Evolutionary conservation across 2,113 vertebrate genomes (phyloP).

Genomic region (Atherinomorus stipes): DNA sequence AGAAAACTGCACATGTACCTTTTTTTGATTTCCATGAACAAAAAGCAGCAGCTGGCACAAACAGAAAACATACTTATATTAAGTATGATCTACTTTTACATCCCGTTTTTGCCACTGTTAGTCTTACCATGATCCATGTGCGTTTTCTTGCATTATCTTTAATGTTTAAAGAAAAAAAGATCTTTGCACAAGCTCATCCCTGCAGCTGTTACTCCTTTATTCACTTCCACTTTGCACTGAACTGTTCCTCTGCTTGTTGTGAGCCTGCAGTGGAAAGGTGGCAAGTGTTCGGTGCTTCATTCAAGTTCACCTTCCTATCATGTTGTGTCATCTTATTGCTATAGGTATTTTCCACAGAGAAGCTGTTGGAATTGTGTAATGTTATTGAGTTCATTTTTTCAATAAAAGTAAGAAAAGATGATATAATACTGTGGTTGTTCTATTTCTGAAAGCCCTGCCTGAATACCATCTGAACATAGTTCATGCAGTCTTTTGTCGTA

Average conservation of each 20-base stretch:
- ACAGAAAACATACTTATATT: constrained; percentile 79
- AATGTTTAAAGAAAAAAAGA: constrained; percentile 83
- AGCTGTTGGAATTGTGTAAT: constrained; percentile 61
- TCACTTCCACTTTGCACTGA: constrained; percentile 65
- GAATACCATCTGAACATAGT: background rate
- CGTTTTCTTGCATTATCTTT: constrained; percentile 79
- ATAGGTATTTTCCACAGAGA: constrained; percentile 52
- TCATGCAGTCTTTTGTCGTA: background rate
- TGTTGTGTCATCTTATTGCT: constrained; percentile 43
- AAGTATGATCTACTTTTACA: constrained; percentile 70
- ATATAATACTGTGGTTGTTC: background rate
- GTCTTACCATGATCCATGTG: constrained; percentile 21
- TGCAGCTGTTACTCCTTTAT: constrained; percentile 6
- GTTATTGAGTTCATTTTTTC: constrained; percentile 57
- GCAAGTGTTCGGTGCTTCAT: constrained; percentile 19
- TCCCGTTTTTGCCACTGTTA: constrained; percentile 8
- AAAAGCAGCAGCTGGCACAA: constrained; percentile 10
- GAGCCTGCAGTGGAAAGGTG: constrained; percentile 32
- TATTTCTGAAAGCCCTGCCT: background rate
- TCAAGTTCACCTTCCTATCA: constrained; percentile 24
- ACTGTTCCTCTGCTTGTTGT: constrained; percentile 37
- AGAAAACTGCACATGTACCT: background rate
- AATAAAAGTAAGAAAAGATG: constrained; percentile 65
- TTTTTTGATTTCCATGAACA: constrained; percentile 1
- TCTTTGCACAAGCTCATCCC: constrained; percentile 58